These are phyloP conservation scores for Tor tambroides DNA, from an alignment of 2,113 vertebrate genomes.

Conservation along the genomic window DNA sequence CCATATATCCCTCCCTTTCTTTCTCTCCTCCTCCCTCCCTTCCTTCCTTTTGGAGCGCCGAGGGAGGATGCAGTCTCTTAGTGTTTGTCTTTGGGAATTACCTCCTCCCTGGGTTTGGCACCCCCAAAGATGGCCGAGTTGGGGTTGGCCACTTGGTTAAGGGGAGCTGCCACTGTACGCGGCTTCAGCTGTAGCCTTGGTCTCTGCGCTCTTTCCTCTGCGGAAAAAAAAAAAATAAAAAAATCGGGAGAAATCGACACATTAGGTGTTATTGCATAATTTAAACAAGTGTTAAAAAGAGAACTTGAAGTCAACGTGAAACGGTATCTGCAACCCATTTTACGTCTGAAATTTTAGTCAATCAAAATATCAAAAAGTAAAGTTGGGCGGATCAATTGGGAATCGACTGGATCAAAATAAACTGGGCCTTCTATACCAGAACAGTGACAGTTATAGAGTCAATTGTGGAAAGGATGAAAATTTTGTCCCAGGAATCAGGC, in stretches of 20 bases:
- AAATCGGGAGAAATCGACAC: neutral
- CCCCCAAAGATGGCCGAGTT: conserved; percentile 98
- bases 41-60: conserved; percentile 51
- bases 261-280: neutral
- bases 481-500: no score
- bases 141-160: conserved; percentile 99
- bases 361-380: neutral
- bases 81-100: conserved; percentile 85
- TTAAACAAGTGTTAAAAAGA: neutral
- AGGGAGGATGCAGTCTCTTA: conserved; percentile 75
- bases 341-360: neutral
- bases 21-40: conserved; percentile 66
- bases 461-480: no score
- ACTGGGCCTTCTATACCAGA: no score
- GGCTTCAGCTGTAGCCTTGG: conserved; percentile 97
- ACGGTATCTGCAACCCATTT: neutral
- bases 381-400: neutral
- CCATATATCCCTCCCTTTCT: conserved; percentile 60
- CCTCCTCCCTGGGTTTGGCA: conserved; percentile 96
- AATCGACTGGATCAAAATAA: neutral
- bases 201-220: conserved; percentile 96
- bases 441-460: no score
- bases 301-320: neutral
- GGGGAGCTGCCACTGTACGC: conserved; percentile 91
- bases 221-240: no score